Base-by-base conservation (phyloP, 2,113 vertebrate genomes). In the Agapornis roseicollis region DNA sequence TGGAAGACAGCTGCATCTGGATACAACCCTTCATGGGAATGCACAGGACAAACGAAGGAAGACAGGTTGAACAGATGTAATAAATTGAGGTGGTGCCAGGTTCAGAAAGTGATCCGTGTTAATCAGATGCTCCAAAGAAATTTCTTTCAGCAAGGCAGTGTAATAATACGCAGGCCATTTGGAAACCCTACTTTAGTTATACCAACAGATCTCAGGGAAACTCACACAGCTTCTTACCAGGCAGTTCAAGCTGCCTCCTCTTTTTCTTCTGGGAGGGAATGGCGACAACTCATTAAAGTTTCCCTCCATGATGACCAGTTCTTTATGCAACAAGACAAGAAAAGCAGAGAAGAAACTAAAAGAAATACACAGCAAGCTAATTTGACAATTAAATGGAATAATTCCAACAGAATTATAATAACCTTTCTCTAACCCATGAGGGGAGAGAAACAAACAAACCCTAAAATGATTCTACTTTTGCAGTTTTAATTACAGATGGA, bases 1-100 rank as follows among this genome's bases (percentile, higher is more conserved):
- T 85, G 85, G 66, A 84, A 93, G 95, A 95, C 94, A 96, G 92
- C 93, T 96, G 95, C 93, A 74, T 80, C 90, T 96, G 91, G 93
- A 90, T 93, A 83, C 85, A 90, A 3, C 72, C 85, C 90, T 93
- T 80, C 68, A 14, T 5, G 69, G 83, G 94, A 96, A 96, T 58
- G 80, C 72, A 68, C 47, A 25, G 39, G 76, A 66, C 77, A 90
- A 84, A 96, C 70, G 85, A 60, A 61, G 69, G 77, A 19, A 78
- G 85, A 68, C 88, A 88, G 88, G 92, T 91, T 82, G 88, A 92
- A 81, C 71, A 95, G 92, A 95, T 69, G 85, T 74, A 91, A 85
- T 11, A 24, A 68, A 44, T 17, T 5, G 82, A 96, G 80, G 86
- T 74, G 76, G 72, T 90, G 93, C 89, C 94, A 96, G 70, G n/a